Percentiles rank a stretch among this genome's conserved stretches.
These are phyloP conservation scores for Lepus townsendii DNA, from an alignment of 2,797 vertebrate species.

Conservation along the genomic window DNA sequence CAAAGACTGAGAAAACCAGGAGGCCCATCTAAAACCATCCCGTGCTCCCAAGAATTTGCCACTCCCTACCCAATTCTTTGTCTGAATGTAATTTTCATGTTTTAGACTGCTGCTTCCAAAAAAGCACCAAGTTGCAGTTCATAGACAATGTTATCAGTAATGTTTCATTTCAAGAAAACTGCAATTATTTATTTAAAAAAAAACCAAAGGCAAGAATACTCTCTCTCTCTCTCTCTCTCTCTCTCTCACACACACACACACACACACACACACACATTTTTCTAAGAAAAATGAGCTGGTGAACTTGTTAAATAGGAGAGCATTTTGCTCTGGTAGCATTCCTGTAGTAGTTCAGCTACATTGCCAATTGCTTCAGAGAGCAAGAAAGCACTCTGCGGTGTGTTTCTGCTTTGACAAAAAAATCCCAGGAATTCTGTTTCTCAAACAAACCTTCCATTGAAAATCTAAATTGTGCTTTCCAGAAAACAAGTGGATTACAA, in stretches of 20 bases:
- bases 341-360: neutral
- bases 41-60: slow-evolving; percentile 51
- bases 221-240: no score
- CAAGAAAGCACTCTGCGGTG: slow-evolving; percentile 40
- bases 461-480: slow-evolving; percentile 59
- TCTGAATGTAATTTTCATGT: slow-evolving; percentile 65
- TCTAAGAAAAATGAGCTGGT: slow-evolving; percentile 39
- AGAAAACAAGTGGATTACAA: slow-evolving; percentile 51
- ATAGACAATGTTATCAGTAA: slow-evolving; percentile 55
- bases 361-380: neutral
- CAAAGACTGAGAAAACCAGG: slow-evolving; percentile 35
- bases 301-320: slow-evolving; percentile 64
- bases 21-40: neutral
- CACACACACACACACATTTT: neutral
- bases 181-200: slow-evolving; percentile 69
- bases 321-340: slow-evolving; percentile 42
- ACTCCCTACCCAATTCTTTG: slow-evolving; percentile 18
- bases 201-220: slow-evolving; percentile 52
- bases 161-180: slow-evolving; percentile 62
- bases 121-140: slow-evolving; percentile 60
- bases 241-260: neutral
- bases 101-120: slow-evolving; percentile 27
- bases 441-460: slow-evolving; percentile 62
- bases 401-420: slow-evolving; percentile 59
- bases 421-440: slow-evolving; percentile 65